phyloP scores from a whole-genome alignment of 1,140 invertebrate species.

The Drosophila auraria region DNA sequence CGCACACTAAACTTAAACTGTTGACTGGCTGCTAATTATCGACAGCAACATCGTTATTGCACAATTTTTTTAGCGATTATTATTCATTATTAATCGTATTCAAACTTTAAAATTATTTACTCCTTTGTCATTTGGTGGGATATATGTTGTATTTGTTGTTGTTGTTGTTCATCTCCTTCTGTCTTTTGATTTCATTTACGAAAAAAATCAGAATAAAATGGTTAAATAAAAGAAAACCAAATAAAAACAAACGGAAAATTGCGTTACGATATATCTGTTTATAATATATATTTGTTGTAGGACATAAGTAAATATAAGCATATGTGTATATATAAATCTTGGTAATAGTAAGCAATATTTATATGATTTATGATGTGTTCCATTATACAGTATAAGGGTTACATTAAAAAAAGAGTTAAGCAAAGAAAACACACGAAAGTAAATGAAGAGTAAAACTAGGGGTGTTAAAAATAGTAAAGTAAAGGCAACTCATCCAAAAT shows the following conservation, averaged over 20 bases:
- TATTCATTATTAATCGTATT: constrained; percentile 22
- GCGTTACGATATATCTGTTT: constrained; percentile 53
- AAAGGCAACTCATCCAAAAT: constrained; percentile 45
- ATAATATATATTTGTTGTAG: constrained; percentile 69
- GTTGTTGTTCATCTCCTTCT: constrained; percentile 39
- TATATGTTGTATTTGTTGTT: constrained; percentile 79
- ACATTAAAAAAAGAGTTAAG: constrained; percentile 22
- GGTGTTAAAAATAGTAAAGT: constrained; percentile 34
- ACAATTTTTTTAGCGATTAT: constrained; percentile 27
- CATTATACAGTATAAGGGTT: constrained; percentile 40
- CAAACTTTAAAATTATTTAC: constrained; percentile 62
- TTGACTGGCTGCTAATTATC: constrained; percentile 30
- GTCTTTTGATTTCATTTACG: constrained; percentile 55
- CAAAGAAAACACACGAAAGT: constrained; percentile 36
- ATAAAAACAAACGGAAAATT: constrained; percentile 24
- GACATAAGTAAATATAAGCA: constrained; percentile 73
- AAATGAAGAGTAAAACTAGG: constrained; percentile 30
- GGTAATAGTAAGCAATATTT: constrained; percentile 68
- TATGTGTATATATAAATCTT: constrained; percentile 53
- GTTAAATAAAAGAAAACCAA: not conserved
- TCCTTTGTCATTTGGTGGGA: constrained; percentile 76
- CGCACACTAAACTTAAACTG: constrained; percentile 42
- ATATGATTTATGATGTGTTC: constrained; percentile 54
- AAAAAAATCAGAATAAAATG: not conserved
- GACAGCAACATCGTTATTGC: constrained; percentile 9